Evolutionary conservation across 2,797 vertebrate genomes (phyloP), one percentile per base, ranked within the genome.

Genomic region (Nannoperca australis): DNA sequence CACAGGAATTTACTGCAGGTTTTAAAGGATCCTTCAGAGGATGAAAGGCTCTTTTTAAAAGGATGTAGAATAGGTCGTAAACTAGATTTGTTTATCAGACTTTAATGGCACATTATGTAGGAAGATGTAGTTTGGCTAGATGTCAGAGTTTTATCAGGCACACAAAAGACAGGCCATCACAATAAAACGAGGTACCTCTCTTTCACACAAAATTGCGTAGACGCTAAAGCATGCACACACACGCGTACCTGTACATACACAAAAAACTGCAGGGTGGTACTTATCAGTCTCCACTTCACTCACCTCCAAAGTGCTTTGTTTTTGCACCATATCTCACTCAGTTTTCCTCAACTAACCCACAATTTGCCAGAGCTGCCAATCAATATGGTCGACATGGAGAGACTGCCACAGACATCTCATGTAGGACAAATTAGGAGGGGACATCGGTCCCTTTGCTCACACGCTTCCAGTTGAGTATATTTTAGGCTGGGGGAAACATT

Each of bases 71-170:
- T 71, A 67, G 85, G 71, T 80, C 73, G 81, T 93, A 90, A 94
- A 94, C 65, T 18, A 73, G 75, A 88, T 87, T 87, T 84, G 91
- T 93, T 93, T 93, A 89, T 86, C 85, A 85, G 80, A 85, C 78
- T 90, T 90, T 91, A 91, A 92, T 87, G 85, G 66, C 81, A 64
- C 74, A 73, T 74, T 81, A 80, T 82, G 71, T 82, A 64, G 70
- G 73, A 44, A 79, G 56, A 70, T n/a, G 72, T n/a, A 22, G 72
- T 67, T 51, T 22, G 50, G 38, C 44, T 34, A 70, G 70, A 76
- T 76, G 79, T 82, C 38, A 59, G 73, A 77, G 58, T 73, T 27
- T 90, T 81, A 89, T 88, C 83, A 84, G 84, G 59, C 55, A 77
- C 85, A 87, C 86, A 89, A 89, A 73, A 73, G 86, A 90, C 76